Base-by-base conservation (phyloP, 2,797 vertebrate genomes). In the Dryobates pubescens region DNA sequence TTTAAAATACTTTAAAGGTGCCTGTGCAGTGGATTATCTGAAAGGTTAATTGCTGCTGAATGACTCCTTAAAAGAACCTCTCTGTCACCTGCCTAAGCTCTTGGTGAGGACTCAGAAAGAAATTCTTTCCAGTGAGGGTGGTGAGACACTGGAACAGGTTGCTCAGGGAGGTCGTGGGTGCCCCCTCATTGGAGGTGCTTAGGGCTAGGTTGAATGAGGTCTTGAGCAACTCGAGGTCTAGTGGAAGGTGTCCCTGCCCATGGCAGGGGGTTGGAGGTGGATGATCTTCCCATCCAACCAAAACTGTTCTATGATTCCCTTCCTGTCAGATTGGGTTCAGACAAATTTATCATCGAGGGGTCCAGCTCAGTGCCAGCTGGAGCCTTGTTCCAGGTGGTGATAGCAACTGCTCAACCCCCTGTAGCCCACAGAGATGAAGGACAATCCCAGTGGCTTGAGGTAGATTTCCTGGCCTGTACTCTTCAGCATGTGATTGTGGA, bases 381-480 rank as follows among this genome's bases (percentile, higher is more conserved):
- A 76, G 45, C 29, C 22, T 32, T 1, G 1, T n/a, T 54, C 29
- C 24, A 13, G 30, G 47, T 30, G 64, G 26, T 41, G 84, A 34
- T 14, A 30, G 13, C 9, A 3, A 3, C 36, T 79, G 1, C 71
- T 71, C 29, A 34, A 32, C 10, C 27, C 10, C 20, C 8, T 3
- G 4, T 49, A 19, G 27, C 45, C 19, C 10, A 17, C 23, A 0
- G 1, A 65, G 41, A 19, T 65, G 78, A 70, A 29, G 63, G 58
- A 61, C 23, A 36, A 12, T 38, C 57, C 24, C 27, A 18, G 49
- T 0, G 0, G 30, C 19, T 32, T 1, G 3, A 62, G 61, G 32
- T 69, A 13, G 20, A 12, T 64, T 81, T 59, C 17, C 32, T 18
- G 71, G 23, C 9, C 57, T 23, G 15, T 53, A 8, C 24, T 67